Conservation (phyloP, 2,113 vertebrate genomes). For the Megalops atlanticus region DNA sequence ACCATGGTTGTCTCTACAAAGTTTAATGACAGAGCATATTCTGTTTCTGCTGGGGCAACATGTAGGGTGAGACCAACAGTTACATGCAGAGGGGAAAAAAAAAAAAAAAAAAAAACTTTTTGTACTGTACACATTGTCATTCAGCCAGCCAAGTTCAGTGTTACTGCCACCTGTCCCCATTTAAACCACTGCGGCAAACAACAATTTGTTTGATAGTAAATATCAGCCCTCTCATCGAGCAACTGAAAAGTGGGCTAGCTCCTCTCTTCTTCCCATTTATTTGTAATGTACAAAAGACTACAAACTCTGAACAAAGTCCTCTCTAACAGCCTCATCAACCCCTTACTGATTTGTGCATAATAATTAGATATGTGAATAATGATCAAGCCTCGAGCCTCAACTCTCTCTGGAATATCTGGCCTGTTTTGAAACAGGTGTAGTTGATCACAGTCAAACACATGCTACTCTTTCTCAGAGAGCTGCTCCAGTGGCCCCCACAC, state of each 20-base stretch:
- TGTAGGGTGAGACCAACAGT: slow-evolving; percentile 5
- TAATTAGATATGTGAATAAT: background rate
- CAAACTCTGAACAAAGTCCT: background rate
- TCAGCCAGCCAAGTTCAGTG: background rate
- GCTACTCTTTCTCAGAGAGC: background rate
- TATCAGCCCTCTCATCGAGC: background rate
- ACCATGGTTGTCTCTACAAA: background rate
- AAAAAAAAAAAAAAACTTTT: too few species aligned
- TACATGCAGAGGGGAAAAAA: too few species aligned
- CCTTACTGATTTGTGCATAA: background rate
- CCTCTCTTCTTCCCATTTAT: background rate
- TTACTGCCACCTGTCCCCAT: slow-evolving; percentile 7
- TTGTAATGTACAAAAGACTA: background rate
- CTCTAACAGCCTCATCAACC: background rate
- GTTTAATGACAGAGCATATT: background rate
- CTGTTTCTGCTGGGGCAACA: background rate
- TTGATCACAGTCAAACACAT: background rate
- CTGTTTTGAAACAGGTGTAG: background rate
- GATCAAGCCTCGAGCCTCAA: background rate
- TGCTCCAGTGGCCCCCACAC: background rate
- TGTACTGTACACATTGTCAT: too few species aligned
- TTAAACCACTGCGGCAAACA: background rate
- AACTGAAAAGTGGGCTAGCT: background rate
- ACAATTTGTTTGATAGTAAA: background rate
- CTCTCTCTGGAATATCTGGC: background rate